Evolutionary conservation across 2,797 vertebrate species (phyloP), one percentile per base, ranked within the genome.

Genomic region (Bradypodion ventrale): DNA sequence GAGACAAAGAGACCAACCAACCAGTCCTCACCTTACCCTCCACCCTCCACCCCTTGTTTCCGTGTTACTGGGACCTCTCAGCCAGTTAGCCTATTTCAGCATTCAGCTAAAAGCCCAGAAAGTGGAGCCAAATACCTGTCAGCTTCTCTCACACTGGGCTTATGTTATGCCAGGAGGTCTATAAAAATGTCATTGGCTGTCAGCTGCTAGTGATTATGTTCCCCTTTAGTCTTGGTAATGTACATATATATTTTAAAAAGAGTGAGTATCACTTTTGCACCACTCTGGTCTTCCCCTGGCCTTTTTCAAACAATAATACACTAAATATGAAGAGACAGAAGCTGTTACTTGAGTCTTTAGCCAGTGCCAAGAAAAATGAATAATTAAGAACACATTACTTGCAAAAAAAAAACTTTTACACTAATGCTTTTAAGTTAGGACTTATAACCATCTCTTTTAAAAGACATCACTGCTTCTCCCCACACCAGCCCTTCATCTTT

Each of bases 321-420:
- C 95, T 92, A 94, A 96, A 96, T 96, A 92, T 78, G 93, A 95
- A 95, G 95, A 94, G 95, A 95, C 95, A 96, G 95, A 92, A 94
- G 91, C 92, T 35, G 85, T 95, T 95, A 89, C 91, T 93, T 37
- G 87, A 79, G 87, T 95, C 90, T 94, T 95, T 93, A 94, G 90
- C 87, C 1, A 1, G 89, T 93, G 95, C 95, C 95, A 96, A 96
- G 87, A 89, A 95, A 95, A 96, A 95, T 95, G 93, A 96, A 95
- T 96, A 95, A 96, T 96, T 95, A 96, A 93, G 94, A 93, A 92
- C 66, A 42, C 87, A 93, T 95, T 94, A 93, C 92, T 95, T 90
- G 92, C 93, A 93, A 91, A n/a, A 92, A 94, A 94, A 94, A 21
- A n/a, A n/a, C n/a, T 19, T 93, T 93, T 92, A 94, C 91, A 90